Percentiles rank a stretch among this genome's conserved stretches.
Evolutionary conservation across 2,113 vertebrate species (phyloP).

Genomic region (Notothenia rossii): DNA sequence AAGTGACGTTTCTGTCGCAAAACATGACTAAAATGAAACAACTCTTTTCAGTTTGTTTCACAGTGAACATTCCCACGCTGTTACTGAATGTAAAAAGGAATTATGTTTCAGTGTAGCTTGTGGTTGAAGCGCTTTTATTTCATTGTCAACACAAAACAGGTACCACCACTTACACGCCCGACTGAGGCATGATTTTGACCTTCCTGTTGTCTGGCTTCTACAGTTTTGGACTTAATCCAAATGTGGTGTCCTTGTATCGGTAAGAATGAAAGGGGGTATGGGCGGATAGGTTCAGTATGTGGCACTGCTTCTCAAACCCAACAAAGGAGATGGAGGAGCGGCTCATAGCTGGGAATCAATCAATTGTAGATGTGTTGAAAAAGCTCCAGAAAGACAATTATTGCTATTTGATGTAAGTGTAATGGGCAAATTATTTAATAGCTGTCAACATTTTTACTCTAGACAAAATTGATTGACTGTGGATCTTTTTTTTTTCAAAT

Average conservation of each 20-base stretch:
- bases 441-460: neutral
- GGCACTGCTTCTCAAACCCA: neutral
- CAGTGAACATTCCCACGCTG: neutral
- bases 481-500: too few species aligned
- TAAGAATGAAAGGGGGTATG: neutral
- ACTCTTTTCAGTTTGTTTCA: neutral
- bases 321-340: too few species aligned
- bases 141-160: conserved; percentile 31
- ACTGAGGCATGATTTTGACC: conserved; percentile 22
- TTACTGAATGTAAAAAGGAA: neutral
- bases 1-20: neutral
- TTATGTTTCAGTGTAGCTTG: neutral
- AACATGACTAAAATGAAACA: conserved; percentile 8
- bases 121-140: conserved; percentile 4
- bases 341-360: too few species aligned
- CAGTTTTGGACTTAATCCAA: conserved; percentile 31
- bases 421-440: too few species aligned
- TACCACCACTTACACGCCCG: conserved; percentile 36
- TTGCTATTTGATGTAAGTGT: too few species aligned
- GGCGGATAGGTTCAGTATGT: neutral
- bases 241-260: neutral
- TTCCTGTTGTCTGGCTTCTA: conserved; percentile 9
- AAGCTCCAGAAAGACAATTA: too few species aligned
- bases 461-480: neutral
- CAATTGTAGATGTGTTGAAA: too few species aligned